Base-by-base conservation (phyloP, 2,797 vertebrate species). In the Lagocephalus sceleratus region DNA sequence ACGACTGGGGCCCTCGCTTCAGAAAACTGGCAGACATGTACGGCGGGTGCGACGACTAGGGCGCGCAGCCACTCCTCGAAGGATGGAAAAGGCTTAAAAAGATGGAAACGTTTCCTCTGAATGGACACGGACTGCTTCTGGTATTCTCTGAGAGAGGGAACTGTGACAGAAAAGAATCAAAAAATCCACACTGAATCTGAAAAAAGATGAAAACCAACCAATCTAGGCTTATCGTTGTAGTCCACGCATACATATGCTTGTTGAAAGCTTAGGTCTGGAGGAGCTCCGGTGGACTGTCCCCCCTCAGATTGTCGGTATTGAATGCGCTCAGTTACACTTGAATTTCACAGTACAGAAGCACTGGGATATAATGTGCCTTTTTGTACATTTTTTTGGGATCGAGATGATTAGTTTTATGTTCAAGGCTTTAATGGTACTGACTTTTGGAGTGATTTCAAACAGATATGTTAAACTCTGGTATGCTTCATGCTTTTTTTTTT, bases 271-370 rank as follows among this genome's bases (percentile, higher is more conserved):
- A 89, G 91, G 40, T 88, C 91, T 89, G 87, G 88, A 91, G 87
- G 92, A 89, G 91, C 92, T 89, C 92, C 88, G 91, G 92, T 92
- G 91, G 91, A 92, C 92, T 91, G 91, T 93, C 92, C 86, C 93
- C 91, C 92, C 92, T 78, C 58, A 91, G 92, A 93, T 86, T 89
- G 88, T 91, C 90, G 93, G 92, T 89, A 83, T 78, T 79, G 83
- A 90, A 85, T 81, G 84, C 83, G 94, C 95, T 97, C 97, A 94
- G 94, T 94, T 96, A 97, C 94, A 97, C 96, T 98, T 98, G 96
- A 98, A 98, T 95, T 95, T 95, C 94, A 96, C 96, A 97, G 95
- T 97, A 98, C 95, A 99, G 97, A 96, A 98, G 97, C 95, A 98
- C 95, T 97, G 96, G 95, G 95, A 96, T 97, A 95, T 97, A 97